Percentiles rank a stretch among this genome's conserved stretches.
phyloP scores from a whole-genome alignment of 2,888 invertebrate species.

The Yponomeuta malinellus region DNA sequence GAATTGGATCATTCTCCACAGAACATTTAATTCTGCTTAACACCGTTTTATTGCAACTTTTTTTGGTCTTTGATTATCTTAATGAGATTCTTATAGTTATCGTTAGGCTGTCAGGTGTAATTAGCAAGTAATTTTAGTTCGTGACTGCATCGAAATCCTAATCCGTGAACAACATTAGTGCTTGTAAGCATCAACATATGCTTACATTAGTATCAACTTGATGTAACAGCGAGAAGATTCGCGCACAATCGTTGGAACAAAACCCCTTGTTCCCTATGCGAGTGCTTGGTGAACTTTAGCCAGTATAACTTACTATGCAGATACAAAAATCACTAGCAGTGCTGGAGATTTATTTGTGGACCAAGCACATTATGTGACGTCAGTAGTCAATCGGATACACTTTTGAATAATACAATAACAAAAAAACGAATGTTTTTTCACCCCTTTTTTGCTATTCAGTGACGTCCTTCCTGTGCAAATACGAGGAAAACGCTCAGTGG shows the following conservation, averaged over 20 bases:
- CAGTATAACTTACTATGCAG: neutral
- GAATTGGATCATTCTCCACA: conserved; percentile 23
- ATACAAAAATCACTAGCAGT: neutral
- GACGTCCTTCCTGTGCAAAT: conserved; percentile 2
- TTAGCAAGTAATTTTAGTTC: conserved; percentile 23
- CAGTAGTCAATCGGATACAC: conserved; percentile 1
- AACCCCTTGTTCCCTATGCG: too few relatives aligned
- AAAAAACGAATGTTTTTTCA: neutral
- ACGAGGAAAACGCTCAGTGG: neutral
- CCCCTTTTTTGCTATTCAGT: neutral
- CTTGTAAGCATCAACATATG: conserved; percentile 24
- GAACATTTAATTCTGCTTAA: conserved; percentile 7
- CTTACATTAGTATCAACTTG: conserved; percentile 23
- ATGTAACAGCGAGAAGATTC: too few relatives aligned
- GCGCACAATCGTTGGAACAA: too few relatives aligned
- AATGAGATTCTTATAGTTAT: neutral
- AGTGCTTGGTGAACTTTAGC: conserved; percentile 12
- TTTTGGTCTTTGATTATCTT: conserved; percentile 7
- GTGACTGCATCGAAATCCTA: conserved; percentile 21
- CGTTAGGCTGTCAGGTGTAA: conserved; percentile 17
- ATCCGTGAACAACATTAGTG: conserved; percentile 35
- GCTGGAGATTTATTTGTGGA: conserved; percentile 2
- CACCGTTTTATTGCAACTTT: conserved; percentile 8
- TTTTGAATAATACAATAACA: conserved; percentile 6
- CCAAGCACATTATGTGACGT: neutral